Percentiles rank a stretch among this genome's conserved stretches.
These are phyloP conservation scores for Zhengitettix transpicula DNA, from an alignment of 2,888 invertebrate species.

Conservation along the genomic window DNA sequence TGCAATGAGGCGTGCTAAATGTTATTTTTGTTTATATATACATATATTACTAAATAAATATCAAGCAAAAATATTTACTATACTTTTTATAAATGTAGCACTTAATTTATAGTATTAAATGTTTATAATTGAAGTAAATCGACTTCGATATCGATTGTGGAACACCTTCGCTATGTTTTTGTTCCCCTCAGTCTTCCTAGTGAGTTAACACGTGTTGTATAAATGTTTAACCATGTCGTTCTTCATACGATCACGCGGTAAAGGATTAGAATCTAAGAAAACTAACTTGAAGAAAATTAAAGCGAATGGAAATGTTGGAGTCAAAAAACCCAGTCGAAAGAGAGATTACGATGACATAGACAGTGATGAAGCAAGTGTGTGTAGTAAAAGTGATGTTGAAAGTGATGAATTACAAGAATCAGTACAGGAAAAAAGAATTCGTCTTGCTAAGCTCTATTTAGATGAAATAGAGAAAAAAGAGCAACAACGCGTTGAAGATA, in stretches of 20 bases:
- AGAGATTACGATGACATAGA: slow-evolving; percentile 23
- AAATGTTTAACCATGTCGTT: slow-evolving; percentile 5
- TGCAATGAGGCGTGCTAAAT: too few species aligned
- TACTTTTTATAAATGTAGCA: too few species aligned
- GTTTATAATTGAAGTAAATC: too few species aligned
- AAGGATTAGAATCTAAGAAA: not conserved
- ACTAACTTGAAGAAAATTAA: not conserved
- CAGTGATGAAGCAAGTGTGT: slow-evolving; percentile 39
- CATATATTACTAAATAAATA: too few species aligned
- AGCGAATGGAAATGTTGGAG: not conserved
- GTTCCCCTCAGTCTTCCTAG: too few species aligned
- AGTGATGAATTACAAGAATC: slow-evolving; percentile 40
- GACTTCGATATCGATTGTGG: too few species aligned
- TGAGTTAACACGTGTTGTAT: not conserved
- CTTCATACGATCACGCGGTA: slow-evolving; percentile 3
- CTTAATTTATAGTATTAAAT: too few species aligned
- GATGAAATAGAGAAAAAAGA: slow-evolving; percentile 74
- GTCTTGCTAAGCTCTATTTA: slow-evolving; percentile 79
- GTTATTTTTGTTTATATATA: too few species aligned
- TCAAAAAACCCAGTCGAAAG: not conserved
- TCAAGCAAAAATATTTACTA: too few species aligned
- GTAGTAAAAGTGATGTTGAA: slow-evolving; percentile 13
- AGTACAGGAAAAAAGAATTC: slow-evolving; percentile 75
- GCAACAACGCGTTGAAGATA: slow-evolving; percentile 44
- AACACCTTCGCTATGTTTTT: too few species aligned